Conservation (phyloP, 2,113 vertebrate species). For the Calyptommatus sinebrachiatus region DNA sequence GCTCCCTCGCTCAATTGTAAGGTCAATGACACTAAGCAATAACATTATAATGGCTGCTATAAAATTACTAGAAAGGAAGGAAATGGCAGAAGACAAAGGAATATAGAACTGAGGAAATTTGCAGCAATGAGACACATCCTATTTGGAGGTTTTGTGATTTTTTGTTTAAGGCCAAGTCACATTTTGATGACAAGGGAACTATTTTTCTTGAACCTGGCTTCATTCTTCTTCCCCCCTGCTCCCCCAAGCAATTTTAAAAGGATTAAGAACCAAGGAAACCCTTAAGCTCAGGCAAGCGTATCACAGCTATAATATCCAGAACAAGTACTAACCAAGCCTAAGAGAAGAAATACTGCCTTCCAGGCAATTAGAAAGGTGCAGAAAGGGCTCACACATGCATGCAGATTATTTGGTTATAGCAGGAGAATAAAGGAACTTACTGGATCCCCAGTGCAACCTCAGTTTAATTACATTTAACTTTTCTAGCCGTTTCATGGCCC, state of each 20-base stretch:
- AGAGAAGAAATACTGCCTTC: no score
- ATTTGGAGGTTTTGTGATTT: background rate
- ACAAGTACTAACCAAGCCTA: background rate
- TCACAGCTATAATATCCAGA: background rate
- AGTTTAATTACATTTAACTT: background rate
- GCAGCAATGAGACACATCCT: background rate
- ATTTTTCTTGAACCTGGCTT: no score
- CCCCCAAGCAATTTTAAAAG: background rate
- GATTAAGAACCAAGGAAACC: background rate
- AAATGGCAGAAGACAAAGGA: background rate
- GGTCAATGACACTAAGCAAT: background rate
- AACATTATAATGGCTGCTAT: background rate
- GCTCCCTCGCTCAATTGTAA: background rate
- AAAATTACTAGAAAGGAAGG: background rate
- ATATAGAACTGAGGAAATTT: background rate
- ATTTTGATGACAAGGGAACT: no score
- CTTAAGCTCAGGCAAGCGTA: background rate
- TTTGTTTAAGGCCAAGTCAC: no score
- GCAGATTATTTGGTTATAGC: background rate
- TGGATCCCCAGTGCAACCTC: background rate
- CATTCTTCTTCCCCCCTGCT: no score
- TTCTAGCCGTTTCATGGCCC: no score
- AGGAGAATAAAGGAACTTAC: background rate
- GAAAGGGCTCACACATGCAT: background rate
- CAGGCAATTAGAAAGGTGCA: background rate